Evolutionary conservation across 2,888 invertebrate species (phyloP), one percentile per base, ranked within the genome.

Genomic region (Mechanitis messenoides): DNA sequence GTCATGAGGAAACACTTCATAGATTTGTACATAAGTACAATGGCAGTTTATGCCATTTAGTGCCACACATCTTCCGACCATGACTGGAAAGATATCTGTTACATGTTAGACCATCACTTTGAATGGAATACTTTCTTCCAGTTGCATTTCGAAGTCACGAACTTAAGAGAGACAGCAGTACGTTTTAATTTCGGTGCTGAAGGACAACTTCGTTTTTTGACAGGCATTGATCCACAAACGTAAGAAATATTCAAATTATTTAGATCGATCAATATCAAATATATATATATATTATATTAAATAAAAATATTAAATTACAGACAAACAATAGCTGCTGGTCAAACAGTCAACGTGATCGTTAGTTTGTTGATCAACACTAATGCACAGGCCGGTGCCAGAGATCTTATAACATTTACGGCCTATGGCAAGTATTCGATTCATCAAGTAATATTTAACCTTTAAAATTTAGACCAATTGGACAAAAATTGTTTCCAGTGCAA

Each of bases 61-160:
- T 20, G 20, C 20, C 20, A 20, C 20, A 20, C 20, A 20, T 20
- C 20, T 20, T 20, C 20, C 20, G 20, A 20, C 20, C 20, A 1
- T 20, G 20, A 20, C 20, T 20, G 20, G 20, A 20, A 20, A 20
- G 20, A 20, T 20, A 20, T 20, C 20, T 20, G 20, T 20, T 20
- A 20, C 20, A 20, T 20, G 20, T 20, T 20, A 20, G 20, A 20
- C 20, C 20, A 20, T 20, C 20, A 20, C 20, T 20, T 20, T 20
- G 20, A 20, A 20, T 20, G 20, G 20, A 20, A 20, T 20, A 20
- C 20, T 20, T 20, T 20, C 20, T 20, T 20, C 20, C 76, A 89
- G 83, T 73, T 95, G n/a, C 90, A 92, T 64, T 95, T 94, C 72
- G 94, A 95, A 80, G 92, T 95, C 0, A 94, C 93, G 0, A 95